phyloP scores from a whole-genome alignment of 1,140 invertebrate genomes.

The Drosophila rhopaloa region DNA sequence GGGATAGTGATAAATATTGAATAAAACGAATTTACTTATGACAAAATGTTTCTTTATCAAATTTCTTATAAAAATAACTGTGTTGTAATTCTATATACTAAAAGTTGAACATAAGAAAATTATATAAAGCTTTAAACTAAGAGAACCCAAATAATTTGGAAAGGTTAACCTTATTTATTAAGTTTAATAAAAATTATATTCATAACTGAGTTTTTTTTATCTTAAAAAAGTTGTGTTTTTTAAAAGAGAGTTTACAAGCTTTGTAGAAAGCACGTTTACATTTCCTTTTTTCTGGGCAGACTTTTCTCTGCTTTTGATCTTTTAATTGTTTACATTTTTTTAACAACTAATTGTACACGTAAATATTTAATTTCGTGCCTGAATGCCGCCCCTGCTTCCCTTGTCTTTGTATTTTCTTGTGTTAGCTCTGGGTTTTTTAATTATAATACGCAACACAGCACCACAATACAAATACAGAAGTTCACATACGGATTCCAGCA shows the following conservation, averaged over 20 bases:
- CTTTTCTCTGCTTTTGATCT: neutral
- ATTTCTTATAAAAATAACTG: too few relatives aligned
- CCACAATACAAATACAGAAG: conserved; percentile 19
- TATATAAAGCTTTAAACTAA: too few relatives aligned
- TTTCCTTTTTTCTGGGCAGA: neutral
- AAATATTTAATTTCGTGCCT: conserved; percentile 39
- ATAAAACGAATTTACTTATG: too few relatives aligned
- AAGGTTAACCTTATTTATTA: too few relatives aligned
- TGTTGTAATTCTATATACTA: too few relatives aligned
- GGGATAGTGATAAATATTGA: too few relatives aligned
- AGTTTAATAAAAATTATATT: too few relatives aligned
- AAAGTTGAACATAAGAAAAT: too few relatives aligned
- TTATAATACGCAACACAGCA: conserved; percentile 18
- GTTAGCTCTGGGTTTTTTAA: conserved; percentile 26
- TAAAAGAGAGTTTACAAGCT: neutral
- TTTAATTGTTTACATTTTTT: conserved; percentile 5
- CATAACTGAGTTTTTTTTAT: too few relatives aligned
- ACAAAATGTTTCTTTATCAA: too few relatives aligned
- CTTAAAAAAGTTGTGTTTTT: neutral
- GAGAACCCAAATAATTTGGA: too few relatives aligned
- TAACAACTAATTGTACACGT: conserved; percentile 25
- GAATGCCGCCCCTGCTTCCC: neutral
- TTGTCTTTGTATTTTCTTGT: neutral
- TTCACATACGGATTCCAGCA: conserved; percentile 5
- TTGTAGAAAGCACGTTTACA: neutral